Evolutionary conservation across 2,888 invertebrate genomes (phyloP).

Genomic region (Hoplodrina ambigua): DNA sequence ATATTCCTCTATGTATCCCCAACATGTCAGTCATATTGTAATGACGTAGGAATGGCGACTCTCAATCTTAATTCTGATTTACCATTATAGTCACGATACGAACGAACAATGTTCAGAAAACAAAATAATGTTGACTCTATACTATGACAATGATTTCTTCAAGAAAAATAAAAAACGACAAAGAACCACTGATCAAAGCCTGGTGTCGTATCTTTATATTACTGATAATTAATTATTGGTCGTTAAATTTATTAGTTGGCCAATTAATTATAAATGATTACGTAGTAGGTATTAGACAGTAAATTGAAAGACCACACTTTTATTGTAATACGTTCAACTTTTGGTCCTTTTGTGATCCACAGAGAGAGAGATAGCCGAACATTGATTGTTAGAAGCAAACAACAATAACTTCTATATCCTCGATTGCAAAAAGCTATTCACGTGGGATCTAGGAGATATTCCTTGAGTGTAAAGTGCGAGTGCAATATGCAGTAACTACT

Average conservation of each 20-base stretch:
- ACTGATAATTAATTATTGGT: neutral
- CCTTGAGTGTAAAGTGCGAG: constrained; percentile 41
- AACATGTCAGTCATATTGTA: no score
- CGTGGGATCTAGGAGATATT: constrained; percentile 15
- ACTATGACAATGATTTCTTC: neutral
- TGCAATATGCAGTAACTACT: constrained; percentile 70
- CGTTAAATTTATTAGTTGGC: constrained; percentile 3
- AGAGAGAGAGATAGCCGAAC: neutral
- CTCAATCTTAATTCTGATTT: no score
- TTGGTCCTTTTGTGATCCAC: neutral
- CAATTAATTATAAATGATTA: constrained; percentile 25
- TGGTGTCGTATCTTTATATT: constrained; percentile 2
- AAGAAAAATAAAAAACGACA: neutral
- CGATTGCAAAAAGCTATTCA: constrained; percentile 13
- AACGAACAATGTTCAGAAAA: no score
- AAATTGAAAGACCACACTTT: neutral
- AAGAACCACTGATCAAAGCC: constrained; percentile 1
- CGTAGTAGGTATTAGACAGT: neutral
- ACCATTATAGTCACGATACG: no score
- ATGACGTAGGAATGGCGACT: no score
- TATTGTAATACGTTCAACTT: neutral
- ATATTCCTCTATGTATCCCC: no score
- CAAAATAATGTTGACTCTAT: neutral
- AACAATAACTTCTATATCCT: neutral
- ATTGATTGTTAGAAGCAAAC: neutral